Evolutionary conservation across 2,113 vertebrate genomes (phyloP).

Genomic region (Chaenogobius annularis): DNA sequence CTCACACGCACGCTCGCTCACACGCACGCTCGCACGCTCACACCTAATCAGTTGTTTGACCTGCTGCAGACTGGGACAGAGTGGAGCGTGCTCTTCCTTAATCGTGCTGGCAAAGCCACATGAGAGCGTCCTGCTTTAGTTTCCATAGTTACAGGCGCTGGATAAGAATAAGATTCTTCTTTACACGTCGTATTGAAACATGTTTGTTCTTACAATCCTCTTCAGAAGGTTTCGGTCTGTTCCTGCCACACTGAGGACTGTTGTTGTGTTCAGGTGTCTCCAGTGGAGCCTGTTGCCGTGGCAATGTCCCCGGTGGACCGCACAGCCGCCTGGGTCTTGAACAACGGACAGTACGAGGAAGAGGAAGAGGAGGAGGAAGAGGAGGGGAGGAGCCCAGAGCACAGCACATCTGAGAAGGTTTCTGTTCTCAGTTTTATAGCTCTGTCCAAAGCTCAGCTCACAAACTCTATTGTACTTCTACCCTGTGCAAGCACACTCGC

Average conservation of each 20-base stretch:
- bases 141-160: too few relatives aligned
- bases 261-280: conserved; percentile 73
- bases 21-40: too few relatives aligned
- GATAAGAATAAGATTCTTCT: too few relatives aligned
- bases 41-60: too few relatives aligned
- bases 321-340: conserved; percentile 96
- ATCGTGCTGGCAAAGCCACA: too few relatives aligned
- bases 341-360: conserved; percentile 94
- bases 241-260: neutral
- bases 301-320: conserved; percentile 96
- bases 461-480: too few relatives aligned
- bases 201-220: neutral
- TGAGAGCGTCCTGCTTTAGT: too few relatives aligned
- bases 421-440: too few relatives aligned
- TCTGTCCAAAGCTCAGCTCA: neutral
- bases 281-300: conserved; percentile 85
- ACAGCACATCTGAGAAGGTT: conserved; percentile 89
- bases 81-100: too few relatives aligned
- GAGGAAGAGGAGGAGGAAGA: conserved; percentile 68
- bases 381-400: conserved; percentile 72
- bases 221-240: neutral
- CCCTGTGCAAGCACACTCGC: too few relatives aligned
- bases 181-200: neutral
- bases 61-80: too few relatives aligned
- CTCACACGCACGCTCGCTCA: too few relatives aligned